Base-by-base conservation (phyloP, 2,797 vertebrate species). In the Harpagifer antarcticus region DNA sequence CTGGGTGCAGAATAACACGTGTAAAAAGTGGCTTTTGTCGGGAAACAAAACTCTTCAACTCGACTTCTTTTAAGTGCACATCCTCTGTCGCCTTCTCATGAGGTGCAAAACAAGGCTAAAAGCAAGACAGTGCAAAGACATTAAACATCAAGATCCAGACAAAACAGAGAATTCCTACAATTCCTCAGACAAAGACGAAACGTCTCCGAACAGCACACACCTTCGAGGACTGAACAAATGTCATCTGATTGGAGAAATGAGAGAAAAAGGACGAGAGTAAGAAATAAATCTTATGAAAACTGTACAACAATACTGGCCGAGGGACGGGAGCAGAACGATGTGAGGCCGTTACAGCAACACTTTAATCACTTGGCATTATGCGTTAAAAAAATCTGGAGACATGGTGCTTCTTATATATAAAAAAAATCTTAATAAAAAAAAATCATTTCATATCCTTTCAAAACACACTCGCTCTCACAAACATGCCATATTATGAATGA, bases 271-370 rank as follows among this genome's bases (percentile, higher is more conserved):
- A 74, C 17, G 63, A 64, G 16, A 78, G 70, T 62, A 86, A 86
- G 83, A 92, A 91, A 86, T 73, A 74, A 78, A 58, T 72, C 40
- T 58, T 74, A 81, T 78, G 77, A 88, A 91, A 86, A 89, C 89
- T 93, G 89, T 91, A 93, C 92, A 94, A 89, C 88, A 95, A 95
- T 94, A 96, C 94, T 95, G 94, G 92, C 90, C 79, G 31, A 57
- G 71, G 33, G 33, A 37, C 33, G 81, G 82, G 82, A 75, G 31
- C 58, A 69, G 57, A 77, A 68, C 20, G 73, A 37, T 0, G 70
- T 63, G 84, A 82, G 71, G 79, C 76, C 42, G 27, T 78, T 56
- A 84, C 82, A 87, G 85, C 75, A 87, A 93, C 87, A 92, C 83
- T 82, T 82, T 57, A 74, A 86, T 92, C 81, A 80, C 81, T 95